Conservation (phyloP, 1,140 invertebrate genomes). For the Megathymus violae region DNA sequence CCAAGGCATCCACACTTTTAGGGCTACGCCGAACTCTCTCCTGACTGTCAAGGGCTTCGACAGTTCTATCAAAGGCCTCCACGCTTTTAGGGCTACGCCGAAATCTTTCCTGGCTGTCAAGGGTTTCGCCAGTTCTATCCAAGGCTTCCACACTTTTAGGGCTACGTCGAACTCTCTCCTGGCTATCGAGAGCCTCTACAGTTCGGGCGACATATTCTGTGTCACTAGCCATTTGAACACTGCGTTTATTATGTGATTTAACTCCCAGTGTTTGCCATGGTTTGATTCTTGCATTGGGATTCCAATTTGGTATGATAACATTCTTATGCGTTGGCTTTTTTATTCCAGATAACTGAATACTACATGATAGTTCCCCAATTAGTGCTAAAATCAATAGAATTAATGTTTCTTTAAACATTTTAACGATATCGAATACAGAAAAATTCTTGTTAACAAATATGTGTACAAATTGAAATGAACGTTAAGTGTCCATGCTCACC, state of each 20-base stretch:
- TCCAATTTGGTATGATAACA: constrained; percentile 52
- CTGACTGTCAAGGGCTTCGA: constrained; percentile 11
- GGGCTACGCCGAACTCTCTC: constrained; percentile 13
- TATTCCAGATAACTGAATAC: constrained; percentile 41
- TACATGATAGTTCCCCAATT: constrained; percentile 26
- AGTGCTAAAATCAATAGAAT: constrained; percentile 6
- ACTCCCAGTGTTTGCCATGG: constrained; percentile 39
- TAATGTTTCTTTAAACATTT: constrained; percentile 24
- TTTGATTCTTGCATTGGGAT: constrained; percentile 43
- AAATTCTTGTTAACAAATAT: not conserved
- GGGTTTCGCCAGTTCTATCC: not conserved
- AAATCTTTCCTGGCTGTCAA: constrained; percentile 6
- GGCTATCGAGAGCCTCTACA: not conserved
- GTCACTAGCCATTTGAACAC: constrained; percentile 11
- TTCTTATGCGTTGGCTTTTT: constrained; percentile 42
- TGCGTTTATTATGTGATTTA: constrained; percentile 26
- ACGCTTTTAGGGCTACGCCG: constrained; percentile 34
- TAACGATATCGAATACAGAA: not conserved
- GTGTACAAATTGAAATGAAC: not conserved
- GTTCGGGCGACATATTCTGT: not conserved
- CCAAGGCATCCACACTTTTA: not conserved
- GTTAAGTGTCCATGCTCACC: not conserved
- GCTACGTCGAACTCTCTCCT: constrained; percentile 10
- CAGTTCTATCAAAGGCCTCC: constrained; percentile 6
- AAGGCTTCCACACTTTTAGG: constrained; percentile 24